These are phyloP conservation scores for Acanthornis magna DNA, from an alignment of 2,797 vertebrate species.

Conservation along the genomic window DNA sequence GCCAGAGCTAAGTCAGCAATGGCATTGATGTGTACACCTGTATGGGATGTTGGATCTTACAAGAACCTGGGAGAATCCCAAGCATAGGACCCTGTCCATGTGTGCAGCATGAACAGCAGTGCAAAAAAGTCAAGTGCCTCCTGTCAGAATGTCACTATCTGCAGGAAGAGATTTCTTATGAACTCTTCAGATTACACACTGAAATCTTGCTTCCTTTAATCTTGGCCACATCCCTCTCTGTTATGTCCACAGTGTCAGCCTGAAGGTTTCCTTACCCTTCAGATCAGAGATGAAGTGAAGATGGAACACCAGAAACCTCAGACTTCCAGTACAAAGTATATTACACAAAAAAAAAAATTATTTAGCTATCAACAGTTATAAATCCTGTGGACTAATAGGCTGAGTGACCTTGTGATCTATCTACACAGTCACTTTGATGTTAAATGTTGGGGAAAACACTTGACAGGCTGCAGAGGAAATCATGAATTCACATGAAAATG, in stretches of 20 bases:
- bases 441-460: neutral
- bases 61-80: neutral
- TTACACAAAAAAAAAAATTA: neutral
- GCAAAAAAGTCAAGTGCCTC: neutral
- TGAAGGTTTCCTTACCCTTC: neutral
- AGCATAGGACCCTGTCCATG: fast-evolving
- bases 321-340: neutral
- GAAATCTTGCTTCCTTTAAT: neutral
- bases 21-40: neutral
- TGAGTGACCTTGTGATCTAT: neutral
- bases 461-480: neutral
- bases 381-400: neutral
- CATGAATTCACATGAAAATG: neutral
- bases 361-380: neutral
- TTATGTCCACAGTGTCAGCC: neutral
- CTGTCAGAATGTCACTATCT: neutral
- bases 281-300: neutral
- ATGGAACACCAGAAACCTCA: neutral
- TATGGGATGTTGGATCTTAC: neutral
- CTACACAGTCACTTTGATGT: neutral
- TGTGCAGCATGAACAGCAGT: neutral
- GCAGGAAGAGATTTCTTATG: neutral
- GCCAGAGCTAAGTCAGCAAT: neutral
- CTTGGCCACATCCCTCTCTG: neutral
- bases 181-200: neutral